Conservation (phyloP, 2,888 invertebrate genomes). For the Tyria jacobaeae region DNA sequence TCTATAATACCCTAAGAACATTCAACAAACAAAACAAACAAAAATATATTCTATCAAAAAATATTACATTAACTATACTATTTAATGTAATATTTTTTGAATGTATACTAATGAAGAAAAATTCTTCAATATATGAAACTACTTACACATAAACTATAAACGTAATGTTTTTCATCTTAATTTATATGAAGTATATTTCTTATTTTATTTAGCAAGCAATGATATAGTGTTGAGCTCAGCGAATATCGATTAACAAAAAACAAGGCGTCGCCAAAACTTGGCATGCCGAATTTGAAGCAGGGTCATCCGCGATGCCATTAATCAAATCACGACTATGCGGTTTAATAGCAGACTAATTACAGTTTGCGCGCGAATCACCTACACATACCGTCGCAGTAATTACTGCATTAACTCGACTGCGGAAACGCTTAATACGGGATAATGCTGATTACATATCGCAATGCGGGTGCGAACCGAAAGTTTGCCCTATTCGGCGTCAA, state of each 20-base stretch:
- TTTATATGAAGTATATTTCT: constrained; percentile 21
- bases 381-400: constrained; percentile 66
- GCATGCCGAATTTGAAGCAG: constrained; percentile 51
- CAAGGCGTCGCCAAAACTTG: constrained; percentile 49
- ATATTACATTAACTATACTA: constrained; percentile 1
- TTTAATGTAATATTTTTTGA: no score
- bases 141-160: constrained; percentile 35
- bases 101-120: no score
- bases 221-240: constrained; percentile 47
- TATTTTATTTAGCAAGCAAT: constrained; percentile 17
- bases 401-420: constrained; percentile 68
- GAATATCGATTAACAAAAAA: constrained; percentile 67
- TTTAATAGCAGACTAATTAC: constrained; percentile 84
- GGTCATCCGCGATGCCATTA: constrained; percentile 64
- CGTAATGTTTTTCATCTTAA: constrained; percentile 27
- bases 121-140: no score
- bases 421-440: constrained; percentile 67
- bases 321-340: constrained; percentile 81
- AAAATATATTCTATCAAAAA: not conserved
- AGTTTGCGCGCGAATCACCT: constrained; percentile 71
- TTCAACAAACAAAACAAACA: constrained; percentile 9
- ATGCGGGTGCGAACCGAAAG: constrained; percentile 65
- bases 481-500: constrained; percentile 62
- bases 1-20: not conserved
- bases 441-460: constrained; percentile 68